Base-by-base conservation (phyloP, 2,888 invertebrate species). In the Pollenia amentaria region DNA sequence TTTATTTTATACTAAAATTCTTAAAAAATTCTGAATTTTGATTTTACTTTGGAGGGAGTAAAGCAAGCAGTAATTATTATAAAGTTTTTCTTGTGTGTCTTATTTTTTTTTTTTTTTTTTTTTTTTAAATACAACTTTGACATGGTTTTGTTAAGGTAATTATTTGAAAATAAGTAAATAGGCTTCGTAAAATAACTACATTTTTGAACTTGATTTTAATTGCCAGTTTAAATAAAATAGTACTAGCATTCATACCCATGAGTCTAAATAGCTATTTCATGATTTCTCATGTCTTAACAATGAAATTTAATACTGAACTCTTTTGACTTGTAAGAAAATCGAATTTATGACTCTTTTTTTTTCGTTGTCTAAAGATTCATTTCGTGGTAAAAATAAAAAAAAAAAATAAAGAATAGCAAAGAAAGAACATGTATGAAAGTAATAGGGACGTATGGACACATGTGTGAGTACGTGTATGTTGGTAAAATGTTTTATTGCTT, bases 311-410 rank as follows among this genome's bases (percentile, higher is more conserved):
- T 77, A 78, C 78, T 82, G 78, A 82, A 85, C 76, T 62, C 70
- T 78, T 73, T 77, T 62, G 77, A 82, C 82, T 82, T 67, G 67
- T 65, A 76, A 53, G 57, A 77, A 65, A 78, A 73, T 82, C 51
- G 69, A 82, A 85, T 85, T 82, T 85, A 82, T 78, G 73, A 78
- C 85, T 82, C 16, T 77, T 70, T 77, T 60, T 42, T 42, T 48
- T 81, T 16, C 29, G 7, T 70, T 53, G 16, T 44, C 57, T 44
- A 67, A 73, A 78, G 57, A 67, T 51, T 69, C 46, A 70, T 72
- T 85, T 81, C 65, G 80, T 80, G 73, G 55, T 70, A 48, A 38
- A 16, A 29, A 29, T 29, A 6, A 29, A 29, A 29, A 29, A n/a
- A 29, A 21, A 3, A 84, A 69, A 75, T 75, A 44, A 65, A 60